A percentile compares a stretch with the other conserved stretches of the same genome.
phyloP scores from a whole-genome alignment of 1,140 invertebrate genomes.

The Heliconius nattereri region DNA sequence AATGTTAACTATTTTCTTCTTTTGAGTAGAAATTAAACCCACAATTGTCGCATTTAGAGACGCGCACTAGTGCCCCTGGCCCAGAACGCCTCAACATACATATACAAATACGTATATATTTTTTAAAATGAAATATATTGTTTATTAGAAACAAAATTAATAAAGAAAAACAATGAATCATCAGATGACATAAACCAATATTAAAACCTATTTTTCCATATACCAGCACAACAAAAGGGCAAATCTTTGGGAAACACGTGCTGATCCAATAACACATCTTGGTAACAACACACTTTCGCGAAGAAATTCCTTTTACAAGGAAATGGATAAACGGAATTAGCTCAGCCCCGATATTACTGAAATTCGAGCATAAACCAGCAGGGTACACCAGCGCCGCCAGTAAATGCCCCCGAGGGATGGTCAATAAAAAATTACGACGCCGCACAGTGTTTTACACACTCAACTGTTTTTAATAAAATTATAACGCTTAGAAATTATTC shows the following conservation, averaged over 20 bases:
- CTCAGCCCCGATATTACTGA: slow-evolving; percentile 35
- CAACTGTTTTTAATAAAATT: slow-evolving; percentile 11
- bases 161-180: background rate
- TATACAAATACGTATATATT: too few species aligned
- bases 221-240: background rate
- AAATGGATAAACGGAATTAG: slow-evolving; percentile 34
- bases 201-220: background rate
- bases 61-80: too few species aligned
- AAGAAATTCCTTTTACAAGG: slow-evolving; percentile 18
- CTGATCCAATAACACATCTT: slow-evolving; percentile 2
- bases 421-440: slow-evolving; percentile 43
- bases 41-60: too few species aligned
- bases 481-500: background rate
- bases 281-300: slow-evolving; percentile 3
- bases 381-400: slow-evolving; percentile 27
- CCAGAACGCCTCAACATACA: too few species aligned
- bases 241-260: background rate
- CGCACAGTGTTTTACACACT: slow-evolving; percentile 19
- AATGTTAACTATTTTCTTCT: too few species aligned
- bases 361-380: slow-evolving; percentile 34
- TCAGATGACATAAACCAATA: background rate
- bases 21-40: too few species aligned
- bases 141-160: background rate
- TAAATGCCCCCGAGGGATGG: slow-evolving; percentile 36
- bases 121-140: too few species aligned